These are phyloP conservation scores for Lepidurus couesii DNA, from an alignment of 1,140 invertebrate genomes.

Conservation along the genomic window DNA sequence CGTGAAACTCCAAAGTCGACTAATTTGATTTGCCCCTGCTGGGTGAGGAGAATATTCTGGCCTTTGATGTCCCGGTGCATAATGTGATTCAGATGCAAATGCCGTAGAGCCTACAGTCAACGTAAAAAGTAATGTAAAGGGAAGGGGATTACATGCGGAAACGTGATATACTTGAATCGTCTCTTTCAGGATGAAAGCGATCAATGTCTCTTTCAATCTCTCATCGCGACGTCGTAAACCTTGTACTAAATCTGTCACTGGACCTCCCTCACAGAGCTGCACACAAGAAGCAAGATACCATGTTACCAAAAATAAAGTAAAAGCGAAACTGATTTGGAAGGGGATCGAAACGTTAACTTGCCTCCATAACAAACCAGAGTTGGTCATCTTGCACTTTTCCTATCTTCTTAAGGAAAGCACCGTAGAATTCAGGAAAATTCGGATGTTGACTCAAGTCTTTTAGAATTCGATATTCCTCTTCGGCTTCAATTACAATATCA, in stretches of 20 bases:
- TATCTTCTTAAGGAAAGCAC: conserved; percentile 64
- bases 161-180: conserved; percentile 61
- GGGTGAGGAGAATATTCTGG: conserved; percentile 78
- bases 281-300: conserved; percentile 41
- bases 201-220: conserved; percentile 75
- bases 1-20: conserved; percentile 76
- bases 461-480: conserved; percentile 78
- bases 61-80: conserved; percentile 82
- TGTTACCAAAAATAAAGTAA: conserved; percentile 4
- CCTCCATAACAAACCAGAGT: conserved; percentile 86
- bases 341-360: conserved; percentile 46
- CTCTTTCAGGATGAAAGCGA: conserved; percentile 79
- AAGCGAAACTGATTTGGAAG: conserved; percentile 11
- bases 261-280: conserved; percentile 73
- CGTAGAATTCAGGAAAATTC: conserved; percentile 78
- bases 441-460: conserved; percentile 67
- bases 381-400: conserved; percentile 54
- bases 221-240: conserved; percentile 59
- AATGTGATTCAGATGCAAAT: conserved; percentile 76
- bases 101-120: conserved; percentile 58
- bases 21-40: conserved; percentile 73
- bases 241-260: conserved; percentile 69
- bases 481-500: conserved; percentile 62
- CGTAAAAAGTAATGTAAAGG: conserved; percentile 36
- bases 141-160: not conserved